Conservation (phyloP, 37 sponge, comb jelly and placozoan species). For the Hormiphora californensis region DNA sequence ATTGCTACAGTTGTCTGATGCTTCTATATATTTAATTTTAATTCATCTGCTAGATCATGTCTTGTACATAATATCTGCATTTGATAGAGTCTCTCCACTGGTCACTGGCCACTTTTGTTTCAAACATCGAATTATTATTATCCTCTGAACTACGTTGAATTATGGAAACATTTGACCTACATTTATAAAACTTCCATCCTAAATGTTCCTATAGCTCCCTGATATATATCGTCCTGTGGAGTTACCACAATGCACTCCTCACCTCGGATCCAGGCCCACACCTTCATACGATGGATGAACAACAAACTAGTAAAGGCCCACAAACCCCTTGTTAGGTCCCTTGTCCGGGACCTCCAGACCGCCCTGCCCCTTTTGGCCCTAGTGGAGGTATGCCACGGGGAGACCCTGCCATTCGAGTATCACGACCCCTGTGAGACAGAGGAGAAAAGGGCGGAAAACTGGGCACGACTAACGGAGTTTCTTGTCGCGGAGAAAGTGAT, state of each 20-base stretch:
- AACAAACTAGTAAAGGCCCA: constrained; percentile 49
- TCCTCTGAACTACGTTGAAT: no score
- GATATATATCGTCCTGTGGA: no score
- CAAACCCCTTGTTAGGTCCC: constrained; percentile 42
- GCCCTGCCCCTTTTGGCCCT: constrained; percentile 16
- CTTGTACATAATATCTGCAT: no score
- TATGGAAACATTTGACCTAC: no score
- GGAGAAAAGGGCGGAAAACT: constrained; percentile 15
- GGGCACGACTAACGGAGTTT: not conserved
- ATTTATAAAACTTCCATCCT: no score
- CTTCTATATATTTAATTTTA: no score
- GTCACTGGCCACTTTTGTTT: no score
- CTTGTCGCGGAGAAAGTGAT: not conserved
- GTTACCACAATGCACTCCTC: not conserved
- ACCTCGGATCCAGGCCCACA: constrained; percentile 45
- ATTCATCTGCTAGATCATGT: no score
- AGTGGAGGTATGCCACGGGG: not conserved
- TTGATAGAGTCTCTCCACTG: no score
- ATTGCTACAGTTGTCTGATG: no score
- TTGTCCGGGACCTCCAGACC: constrained; percentile 44
- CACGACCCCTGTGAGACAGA: constrained; percentile 42
- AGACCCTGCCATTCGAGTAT: not conserved
- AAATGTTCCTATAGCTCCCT: no score
- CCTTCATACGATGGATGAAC: constrained; percentile 54
- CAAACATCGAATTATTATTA: no score